These are phyloP conservation scores for Apodemus agrarius DNA, from an alignment of 2,797 vertebrate genomes.

Conservation along the genomic window DNA sequence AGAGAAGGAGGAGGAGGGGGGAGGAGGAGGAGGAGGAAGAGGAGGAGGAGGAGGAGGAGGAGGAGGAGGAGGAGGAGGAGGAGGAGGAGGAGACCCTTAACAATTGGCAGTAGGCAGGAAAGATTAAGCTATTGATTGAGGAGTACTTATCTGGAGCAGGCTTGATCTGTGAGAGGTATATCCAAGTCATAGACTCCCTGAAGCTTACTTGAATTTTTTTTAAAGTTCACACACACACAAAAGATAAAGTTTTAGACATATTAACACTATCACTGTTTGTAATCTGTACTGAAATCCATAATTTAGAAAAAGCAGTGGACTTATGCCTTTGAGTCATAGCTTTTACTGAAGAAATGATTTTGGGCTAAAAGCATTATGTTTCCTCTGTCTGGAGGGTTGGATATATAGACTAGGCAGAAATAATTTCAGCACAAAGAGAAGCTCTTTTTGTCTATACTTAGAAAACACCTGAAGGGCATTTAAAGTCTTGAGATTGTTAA, in stretches of 20 bases:
- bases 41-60: no score
- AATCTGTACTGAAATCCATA: background rate
- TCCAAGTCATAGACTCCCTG: background rate
- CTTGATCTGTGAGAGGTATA: background rate
- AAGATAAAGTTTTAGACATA: background rate
- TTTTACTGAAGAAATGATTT: background rate
- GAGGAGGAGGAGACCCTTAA: no score
- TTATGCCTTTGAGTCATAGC: background rate
- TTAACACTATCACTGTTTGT: background rate
- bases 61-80: background rate
- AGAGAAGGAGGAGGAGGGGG: no score
- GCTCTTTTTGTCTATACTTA: background rate
- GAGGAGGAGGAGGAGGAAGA: no score
- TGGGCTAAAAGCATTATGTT: background rate
- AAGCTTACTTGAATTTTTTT: background rate
- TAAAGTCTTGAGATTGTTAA: background rate
- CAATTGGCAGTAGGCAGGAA: background rate
- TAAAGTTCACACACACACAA: background rate
- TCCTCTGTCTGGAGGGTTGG: background rate
- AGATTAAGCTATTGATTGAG: background rate
- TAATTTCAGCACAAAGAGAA: background rate
- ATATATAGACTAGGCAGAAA: background rate
- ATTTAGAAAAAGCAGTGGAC: background rate
- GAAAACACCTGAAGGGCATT: background rate
- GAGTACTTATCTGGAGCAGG: background rate